A percentile compares a stretch with the other conserved stretches of the same genome.
These are phyloP conservation scores for Spialia ferax DNA, from an alignment of 2,888 invertebrate species.

Conservation along the genomic window DNA sequence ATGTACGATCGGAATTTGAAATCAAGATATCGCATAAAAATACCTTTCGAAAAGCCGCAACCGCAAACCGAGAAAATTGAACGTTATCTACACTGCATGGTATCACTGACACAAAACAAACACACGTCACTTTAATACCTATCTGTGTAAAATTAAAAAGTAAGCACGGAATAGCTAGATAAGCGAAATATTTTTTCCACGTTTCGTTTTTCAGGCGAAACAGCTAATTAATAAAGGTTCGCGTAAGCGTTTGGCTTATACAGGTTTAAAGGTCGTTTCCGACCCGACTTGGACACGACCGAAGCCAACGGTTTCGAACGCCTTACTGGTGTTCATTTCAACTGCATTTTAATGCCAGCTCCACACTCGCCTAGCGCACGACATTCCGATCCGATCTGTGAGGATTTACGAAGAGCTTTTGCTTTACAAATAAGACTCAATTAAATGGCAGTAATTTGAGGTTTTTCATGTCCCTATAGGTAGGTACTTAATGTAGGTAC, in stretches of 20 bases:
- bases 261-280: conserved; percentile 51
- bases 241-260: conserved; percentile 8
- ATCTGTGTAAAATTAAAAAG: conserved; percentile 51
- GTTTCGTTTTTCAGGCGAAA: conserved; percentile 39
- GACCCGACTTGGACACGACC: conserved; percentile 54
- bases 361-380: conserved; percentile 37
- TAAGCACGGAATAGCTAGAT: conserved; percentile 45
- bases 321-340: conserved; percentile 56
- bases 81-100: conserved; percentile 68
- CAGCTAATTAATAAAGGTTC: neutral
- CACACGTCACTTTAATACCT: conserved; percentile 59
- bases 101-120: conserved; percentile 74
- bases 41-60: conserved; percentile 62
- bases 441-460: neutral
- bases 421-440: neutral
- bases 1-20: conserved; percentile 28
- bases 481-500: too few relatives aligned
- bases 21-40: conserved; percentile 49
- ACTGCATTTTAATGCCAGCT: conserved; percentile 38
- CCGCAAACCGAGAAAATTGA: conserved; percentile 70
- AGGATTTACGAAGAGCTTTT: conserved; percentile 16
- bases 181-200: conserved; percentile 35
- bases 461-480: too few relatives aligned
- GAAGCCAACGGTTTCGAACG: conserved; percentile 59
- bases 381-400: conserved; percentile 36